phyloP scores from a whole-genome alignment of 2,113 vertebrate genomes.

The Myiozetetes cayanensis region DNA sequence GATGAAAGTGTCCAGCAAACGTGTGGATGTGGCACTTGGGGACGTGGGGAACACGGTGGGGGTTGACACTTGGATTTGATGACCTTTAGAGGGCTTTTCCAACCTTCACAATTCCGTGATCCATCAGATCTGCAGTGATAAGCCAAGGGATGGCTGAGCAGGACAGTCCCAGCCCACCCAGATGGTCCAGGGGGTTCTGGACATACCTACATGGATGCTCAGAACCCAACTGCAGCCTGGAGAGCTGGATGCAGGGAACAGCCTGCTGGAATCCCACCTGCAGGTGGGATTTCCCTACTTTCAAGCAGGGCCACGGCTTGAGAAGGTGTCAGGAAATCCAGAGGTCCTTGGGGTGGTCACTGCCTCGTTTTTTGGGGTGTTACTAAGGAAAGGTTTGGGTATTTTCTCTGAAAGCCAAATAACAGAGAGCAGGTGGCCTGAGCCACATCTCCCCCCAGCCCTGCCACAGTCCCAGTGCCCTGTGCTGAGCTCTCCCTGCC shows the following conservation, averaged over 20 bases:
- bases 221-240: not conserved
- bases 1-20: rapidly evolving
- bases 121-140: not conserved
- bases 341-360: not conserved
- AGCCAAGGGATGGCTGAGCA: no score
- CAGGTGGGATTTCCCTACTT: not conserved
- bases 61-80: not conserved
- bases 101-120: rapidly evolving
- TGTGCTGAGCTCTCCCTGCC: no score
- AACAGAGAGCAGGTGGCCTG: no score
- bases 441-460: no score
- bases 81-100: not conserved
- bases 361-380: not conserved
- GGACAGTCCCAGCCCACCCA: not conserved
- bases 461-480: no score
- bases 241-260: not conserved
- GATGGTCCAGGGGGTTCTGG: not conserved
- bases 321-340: not conserved
- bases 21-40: rapidly evolving
- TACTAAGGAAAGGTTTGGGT: not conserved
- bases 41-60: not conserved
- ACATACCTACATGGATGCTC: not conserved
- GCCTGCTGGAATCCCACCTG: not conserved
- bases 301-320: not conserved
- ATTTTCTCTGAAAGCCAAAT: not conserved